Evolutionary conservation across 1,140 invertebrate genomes (phyloP), one percentile per base, ranked within the genome.

Genomic region (Rhyzopertha dominica): DNA sequence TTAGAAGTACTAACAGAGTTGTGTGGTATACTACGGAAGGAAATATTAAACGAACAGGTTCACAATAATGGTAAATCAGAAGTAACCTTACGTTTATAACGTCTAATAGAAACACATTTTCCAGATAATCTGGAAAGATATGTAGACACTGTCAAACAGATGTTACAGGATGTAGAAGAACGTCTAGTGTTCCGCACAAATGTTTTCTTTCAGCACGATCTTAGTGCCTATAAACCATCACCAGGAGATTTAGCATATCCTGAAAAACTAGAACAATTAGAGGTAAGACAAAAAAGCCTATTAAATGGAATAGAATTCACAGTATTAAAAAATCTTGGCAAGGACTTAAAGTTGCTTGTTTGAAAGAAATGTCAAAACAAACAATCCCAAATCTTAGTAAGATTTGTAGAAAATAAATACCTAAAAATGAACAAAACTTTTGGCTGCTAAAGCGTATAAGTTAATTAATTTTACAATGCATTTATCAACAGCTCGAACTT

Each of bases 181-280:
- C 71, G 96, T 50, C 77, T 99, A 7, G 95, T 98, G 5, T 99
- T 97, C 65, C 76, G 95, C 32, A 90, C 93, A 2, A 89, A 97
- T 72, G 81, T 98, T 38, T 98, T 96, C 67, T 79, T 98, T 30
- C 81, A 88, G 42, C 83, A 86, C 2, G 95, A 99, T 69, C 92
- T 99, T 52, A 69, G 88, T 17, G 80, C 83, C 45, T 94, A 91
- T 65, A 81, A 85, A 49, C 90, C 95, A 7, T 92, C 91, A 10
- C 79, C 87, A 10, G 95, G 95, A 0, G 96, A 99, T 73, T 72
- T 99, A 29, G 93, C 93, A 0, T 99, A 99, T 74, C 96, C 96
- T 0, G 89, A 97, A 58, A 96, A 98, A 68, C 71, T 99, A 13
- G 81, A 92, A 65, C 96, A 98, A 88, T 98, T 99, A 93, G 87